These are phyloP conservation scores for Acronicta aceris DNA, from an alignment of 2,888 invertebrate species.

Conservation along the genomic window DNA sequence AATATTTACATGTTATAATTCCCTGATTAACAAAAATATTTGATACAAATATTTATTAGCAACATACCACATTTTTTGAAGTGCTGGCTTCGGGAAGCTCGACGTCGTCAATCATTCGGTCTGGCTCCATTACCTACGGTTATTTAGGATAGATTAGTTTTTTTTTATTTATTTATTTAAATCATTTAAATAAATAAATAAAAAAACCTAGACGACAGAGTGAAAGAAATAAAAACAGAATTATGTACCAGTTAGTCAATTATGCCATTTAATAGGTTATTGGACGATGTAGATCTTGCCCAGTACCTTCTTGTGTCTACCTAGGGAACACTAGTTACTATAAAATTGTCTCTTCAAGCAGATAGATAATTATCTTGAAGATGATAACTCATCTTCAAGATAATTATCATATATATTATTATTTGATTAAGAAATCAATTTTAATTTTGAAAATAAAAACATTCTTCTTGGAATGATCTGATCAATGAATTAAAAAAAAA, in stretches of 20 bases:
- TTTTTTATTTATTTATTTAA: constrained; percentile 6
- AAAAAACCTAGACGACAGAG: constrained; percentile 2
- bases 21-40: constrained; percentile 11
- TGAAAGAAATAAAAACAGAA: constrained; percentile 6
- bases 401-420: constrained; percentile 1
- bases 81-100: constrained; percentile 16
- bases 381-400: too few relatives aligned
- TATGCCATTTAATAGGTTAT: constrained; percentile 7
- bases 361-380: background rate
- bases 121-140: constrained; percentile 16
- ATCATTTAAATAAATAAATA: background rate
- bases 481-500: constrained; percentile 3
- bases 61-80: constrained; percentile 13
- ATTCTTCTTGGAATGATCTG: too few relatives aligned
- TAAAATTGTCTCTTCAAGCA: background rate
- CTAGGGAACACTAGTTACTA: too few relatives aligned
- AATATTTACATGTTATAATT: constrained; percentile 6
- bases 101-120: constrained; percentile 8
- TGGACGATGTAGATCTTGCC: background rate
- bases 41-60: constrained; percentile 13
- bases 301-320: too few relatives aligned
- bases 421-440: too few relatives aligned
- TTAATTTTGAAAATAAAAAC: too few relatives aligned
- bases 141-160: constrained; percentile 4
- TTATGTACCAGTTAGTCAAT: constrained; percentile 7